Evolutionary conservation across 2,888 invertebrate species (phyloP), one percentile per base, ranked within the genome.

Genomic region (Volucella inanis): DNA sequence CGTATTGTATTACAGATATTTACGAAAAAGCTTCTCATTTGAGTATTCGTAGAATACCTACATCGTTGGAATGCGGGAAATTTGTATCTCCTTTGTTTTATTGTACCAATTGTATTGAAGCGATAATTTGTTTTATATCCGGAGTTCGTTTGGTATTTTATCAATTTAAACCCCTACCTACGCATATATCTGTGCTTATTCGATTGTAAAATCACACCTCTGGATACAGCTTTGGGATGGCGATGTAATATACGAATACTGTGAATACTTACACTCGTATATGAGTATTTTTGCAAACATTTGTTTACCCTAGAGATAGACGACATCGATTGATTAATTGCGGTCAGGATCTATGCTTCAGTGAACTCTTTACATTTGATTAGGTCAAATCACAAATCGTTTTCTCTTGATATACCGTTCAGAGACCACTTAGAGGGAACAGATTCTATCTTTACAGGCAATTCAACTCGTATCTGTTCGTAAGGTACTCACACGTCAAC

Each of bases 331-430:
- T 54, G 64, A 65, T 75, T 75, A 79, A 75, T 71, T 84, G 54
- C 61, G 67, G 54, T 64, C 74, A 55, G 75, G 78, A 84, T 75
- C 54, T 64, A 70, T 61, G 79, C 75, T 59, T 84, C 70, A 65
- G 6, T 79, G 71, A 55, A 15, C 59, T 65, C 47, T 11, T 55
- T 72, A 62, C 64, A 31, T 74, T 62, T 65, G 79, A 70, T 65
- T 79, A 43, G 43, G 49, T 47, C 39, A 18, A 49, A 75, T 79
- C 52, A 18, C 57, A 18, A 64, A 75, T 84, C 75, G 74, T 54
- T 79, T 47, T 4, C 31, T 1, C 47, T 8, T 47, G 50, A n/a
- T 64, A 22, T 47, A 31, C 6, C n/a, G n/a, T n/a, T n/a, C n/a
- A 15, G 54, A 75, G 62, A 50, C 81, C 67, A 54, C 31, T 31